Conservation (phyloP, 37 sponge, comb jelly and placozoan genomes). For the Beroe forskalii region DNA sequence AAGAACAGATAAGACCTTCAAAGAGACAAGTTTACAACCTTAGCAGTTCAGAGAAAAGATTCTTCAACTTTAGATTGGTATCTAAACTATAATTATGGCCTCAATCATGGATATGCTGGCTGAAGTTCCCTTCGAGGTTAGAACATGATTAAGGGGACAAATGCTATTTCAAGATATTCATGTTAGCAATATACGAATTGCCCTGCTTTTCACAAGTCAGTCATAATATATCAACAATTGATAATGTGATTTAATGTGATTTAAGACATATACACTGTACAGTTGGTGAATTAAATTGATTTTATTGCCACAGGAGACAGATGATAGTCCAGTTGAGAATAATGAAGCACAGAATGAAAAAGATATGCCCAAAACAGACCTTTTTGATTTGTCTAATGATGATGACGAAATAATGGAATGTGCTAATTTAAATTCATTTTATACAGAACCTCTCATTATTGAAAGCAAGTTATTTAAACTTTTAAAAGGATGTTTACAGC, state of each 20-base stretch:
- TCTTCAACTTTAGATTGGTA: background rate
- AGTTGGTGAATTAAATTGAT: no score
- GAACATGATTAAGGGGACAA: no score
- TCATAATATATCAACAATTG: no score
- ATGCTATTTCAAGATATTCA: no score
- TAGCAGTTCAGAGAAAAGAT: no score
- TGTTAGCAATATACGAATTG: no score
- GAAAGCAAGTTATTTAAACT: background rate
- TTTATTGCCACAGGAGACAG: background rate
- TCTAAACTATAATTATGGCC: background rate
- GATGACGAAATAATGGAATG: background rate
- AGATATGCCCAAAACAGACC: background rate
- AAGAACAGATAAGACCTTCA: no score
- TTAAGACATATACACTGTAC: no score
- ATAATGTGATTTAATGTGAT: no score
- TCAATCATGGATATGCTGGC: constrained; percentile 47
- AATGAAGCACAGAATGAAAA: background rate
- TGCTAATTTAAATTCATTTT: background rate
- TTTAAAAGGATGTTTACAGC: no score
- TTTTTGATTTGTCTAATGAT: background rate
- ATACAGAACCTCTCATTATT: constrained; percentile 13
- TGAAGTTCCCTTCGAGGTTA: constrained; percentile 49
- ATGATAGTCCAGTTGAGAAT: background rate
- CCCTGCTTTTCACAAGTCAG: no score
- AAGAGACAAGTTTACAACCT: no score